A percentile compares a stretch with the other conserved stretches of the same genome.
These are phyloP conservation scores for Scleropages formosus DNA, from an alignment of 2,797 vertebrate genomes.

Conservation along the genomic window DNA sequence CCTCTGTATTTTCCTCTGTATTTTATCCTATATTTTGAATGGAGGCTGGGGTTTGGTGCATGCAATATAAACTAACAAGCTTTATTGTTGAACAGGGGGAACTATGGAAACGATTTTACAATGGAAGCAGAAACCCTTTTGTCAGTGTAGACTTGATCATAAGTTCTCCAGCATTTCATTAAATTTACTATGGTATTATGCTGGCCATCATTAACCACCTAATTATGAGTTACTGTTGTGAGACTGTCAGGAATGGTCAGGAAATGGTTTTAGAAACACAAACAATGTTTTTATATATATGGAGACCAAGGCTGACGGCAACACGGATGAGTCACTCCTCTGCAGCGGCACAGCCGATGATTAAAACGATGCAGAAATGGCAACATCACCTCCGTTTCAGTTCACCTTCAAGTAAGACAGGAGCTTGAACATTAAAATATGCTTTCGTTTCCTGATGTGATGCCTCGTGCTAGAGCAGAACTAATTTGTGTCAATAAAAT, in stretches of 20 bases:
- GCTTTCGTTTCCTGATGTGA: neutral
- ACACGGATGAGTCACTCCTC: conserved; percentile 64
- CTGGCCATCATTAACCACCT: neutral
- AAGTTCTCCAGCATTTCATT: neutral
- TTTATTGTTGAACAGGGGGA: too few species aligned
- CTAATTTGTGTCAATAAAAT: too few species aligned
- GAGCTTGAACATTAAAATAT: neutral
- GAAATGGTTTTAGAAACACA: conserved; percentile 39
- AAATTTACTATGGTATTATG: neutral
- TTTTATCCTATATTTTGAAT: too few species aligned
- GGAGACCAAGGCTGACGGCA: conserved; percentile 38
- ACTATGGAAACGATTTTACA: too few species aligned
- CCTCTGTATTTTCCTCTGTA: too few species aligned
- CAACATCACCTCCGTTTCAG: conserved; percentile 3
- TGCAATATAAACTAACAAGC: too few species aligned
- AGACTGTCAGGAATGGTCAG: conserved; percentile 41
- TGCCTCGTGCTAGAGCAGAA: neutral
- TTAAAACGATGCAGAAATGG: conserved; percentile 39
- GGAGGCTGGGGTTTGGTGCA: too few species aligned
- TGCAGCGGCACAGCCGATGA: conserved; percentile 51
- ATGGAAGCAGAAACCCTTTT: neutral
- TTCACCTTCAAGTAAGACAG: neutral
- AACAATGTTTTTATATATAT: conserved; percentile 51
- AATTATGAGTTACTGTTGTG: conserved; percentile 20
- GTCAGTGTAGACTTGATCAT: neutral